Percentiles rank a stretch among this genome's conserved stretches.
Evolutionary conservation across 1,140 invertebrate species (phyloP).

Genomic region (Saccostrea glomerata): DNA sequence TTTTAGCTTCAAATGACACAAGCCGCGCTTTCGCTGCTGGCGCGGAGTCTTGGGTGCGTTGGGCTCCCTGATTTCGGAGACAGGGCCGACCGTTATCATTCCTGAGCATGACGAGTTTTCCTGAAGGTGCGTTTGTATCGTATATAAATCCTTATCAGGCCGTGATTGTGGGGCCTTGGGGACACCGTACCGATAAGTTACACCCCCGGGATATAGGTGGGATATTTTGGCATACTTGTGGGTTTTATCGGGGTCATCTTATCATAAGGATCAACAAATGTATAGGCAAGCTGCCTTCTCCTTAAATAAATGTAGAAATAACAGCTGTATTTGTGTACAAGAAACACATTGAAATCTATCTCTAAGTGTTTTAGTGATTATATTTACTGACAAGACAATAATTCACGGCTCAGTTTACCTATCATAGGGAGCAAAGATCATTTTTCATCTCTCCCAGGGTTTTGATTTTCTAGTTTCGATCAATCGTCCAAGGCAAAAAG

Average conservation of each 20-base stretch:
- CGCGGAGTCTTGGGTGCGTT: not conserved
- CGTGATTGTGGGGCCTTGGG: not conserved
- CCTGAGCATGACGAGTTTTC: not conserved
- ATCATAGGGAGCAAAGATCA: slow-evolving; percentile 1
- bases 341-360: slow-evolving; percentile 17
- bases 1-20: slow-evolving; percentile 36
- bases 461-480: not conserved
- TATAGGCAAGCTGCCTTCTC: not conserved
- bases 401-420: not conserved
- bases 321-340: slow-evolving; percentile 1
- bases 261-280: slow-evolving; percentile 13
- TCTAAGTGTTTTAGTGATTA: not conserved
- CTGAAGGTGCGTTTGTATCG: not conserved
- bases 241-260: not conserved
- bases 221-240: not conserved
- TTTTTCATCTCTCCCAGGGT: not conserved
- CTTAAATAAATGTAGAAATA: not conserved
- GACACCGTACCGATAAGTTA: not conserved
- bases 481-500: not conserved
- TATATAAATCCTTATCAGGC: not conserved
- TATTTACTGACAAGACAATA: not conserved
- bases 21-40: slow-evolving; percentile 23
- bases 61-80: not conserved
- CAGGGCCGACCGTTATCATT: not conserved
- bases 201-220: slow-evolving; percentile 12